Evolutionary conservation across 64 coral and sea anemone species (phyloP).

Genomic region (Montipora foliosa): DNA sequence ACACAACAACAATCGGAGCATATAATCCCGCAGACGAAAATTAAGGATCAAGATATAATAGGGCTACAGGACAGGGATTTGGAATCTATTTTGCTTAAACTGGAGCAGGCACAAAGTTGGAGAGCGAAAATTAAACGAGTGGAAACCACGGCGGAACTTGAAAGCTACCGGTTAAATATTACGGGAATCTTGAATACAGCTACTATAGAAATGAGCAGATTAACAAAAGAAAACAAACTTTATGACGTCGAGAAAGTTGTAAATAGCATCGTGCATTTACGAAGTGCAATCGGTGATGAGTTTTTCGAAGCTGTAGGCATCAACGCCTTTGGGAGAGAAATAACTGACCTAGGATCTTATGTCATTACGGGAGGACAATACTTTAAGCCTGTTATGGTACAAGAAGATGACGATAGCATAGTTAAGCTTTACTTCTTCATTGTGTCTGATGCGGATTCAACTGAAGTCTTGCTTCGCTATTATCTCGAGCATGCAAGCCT

Average conservation of each 20-base stretch:
- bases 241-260: constrained; percentile 82
- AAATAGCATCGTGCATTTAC: constrained; percentile 53
- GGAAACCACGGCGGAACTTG: constrained; percentile 21
- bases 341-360: constrained; percentile 64
- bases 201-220: constrained; percentile 71
- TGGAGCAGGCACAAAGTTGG: constrained; percentile 70
- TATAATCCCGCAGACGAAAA: not conserved
- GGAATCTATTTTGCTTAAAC: constrained; percentile 73
- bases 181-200: constrained; percentile 61
- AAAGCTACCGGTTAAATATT: constrained; percentile 62
- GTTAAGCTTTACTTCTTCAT: constrained; percentile 86
- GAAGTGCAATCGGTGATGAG: constrained; percentile 44
- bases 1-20: not conserved
- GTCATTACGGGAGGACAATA: constrained; percentile 78
- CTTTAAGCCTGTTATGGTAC: constrained; percentile 82
- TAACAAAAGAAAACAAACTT: constrained; percentile 34
- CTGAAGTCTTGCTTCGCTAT: constrained; percentile 70
- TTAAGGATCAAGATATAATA: not conserved
- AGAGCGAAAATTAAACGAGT: constrained; percentile 19
- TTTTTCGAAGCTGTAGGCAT: constrained; percentile 73
- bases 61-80: not conserved
- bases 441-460: constrained; percentile 68
- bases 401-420: constrained; percentile 84
- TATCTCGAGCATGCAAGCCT: constrained; percentile 84
- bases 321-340: constrained; percentile 78